Evolutionary conservation across 2,797 vertebrate species (phyloP).

Genomic region (Pipistrellus nathusii): DNA sequence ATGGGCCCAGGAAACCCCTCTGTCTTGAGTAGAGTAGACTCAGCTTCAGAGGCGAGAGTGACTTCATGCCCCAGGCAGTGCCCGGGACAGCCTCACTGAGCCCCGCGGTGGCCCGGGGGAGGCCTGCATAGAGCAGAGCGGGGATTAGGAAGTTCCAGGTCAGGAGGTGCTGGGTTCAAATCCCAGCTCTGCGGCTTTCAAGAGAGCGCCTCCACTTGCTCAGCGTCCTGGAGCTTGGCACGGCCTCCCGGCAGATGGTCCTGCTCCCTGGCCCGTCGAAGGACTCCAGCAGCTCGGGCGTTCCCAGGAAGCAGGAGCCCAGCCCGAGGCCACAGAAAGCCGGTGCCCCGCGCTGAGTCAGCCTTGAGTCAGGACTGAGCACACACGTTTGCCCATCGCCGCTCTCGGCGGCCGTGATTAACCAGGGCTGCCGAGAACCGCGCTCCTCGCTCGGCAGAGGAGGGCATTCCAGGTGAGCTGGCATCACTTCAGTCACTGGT

Average conservation of each 20-base stretch:
- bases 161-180: neutral
- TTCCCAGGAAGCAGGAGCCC: constrained; percentile 84
- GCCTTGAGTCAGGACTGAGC: constrained; percentile 86
- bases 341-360: constrained; percentile 85
- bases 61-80: neutral
- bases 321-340: constrained; percentile 85
- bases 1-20: neutral
- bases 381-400: constrained; percentile 84
- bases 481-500: constrained; percentile 79
- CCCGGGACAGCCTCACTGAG: neutral
- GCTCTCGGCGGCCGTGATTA: constrained; percentile 85
- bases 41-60: neutral
- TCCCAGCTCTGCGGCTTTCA: neutral
- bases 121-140: neutral
- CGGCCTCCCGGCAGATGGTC: neutral
- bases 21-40: accelerated
- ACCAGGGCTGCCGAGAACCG: constrained; percentile 83
- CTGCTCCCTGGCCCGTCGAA: accelerated
- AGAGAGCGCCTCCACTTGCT: accelerated
- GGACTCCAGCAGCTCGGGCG: constrained; percentile 50
- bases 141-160: neutral
- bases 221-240: neutral
- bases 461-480: constrained; percentile 80
- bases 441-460: constrained; percentile 81
- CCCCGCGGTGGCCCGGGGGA: accelerated